Conservation (phyloP, 2,888 invertebrate species). For the Noctua fimbriata region DNA sequence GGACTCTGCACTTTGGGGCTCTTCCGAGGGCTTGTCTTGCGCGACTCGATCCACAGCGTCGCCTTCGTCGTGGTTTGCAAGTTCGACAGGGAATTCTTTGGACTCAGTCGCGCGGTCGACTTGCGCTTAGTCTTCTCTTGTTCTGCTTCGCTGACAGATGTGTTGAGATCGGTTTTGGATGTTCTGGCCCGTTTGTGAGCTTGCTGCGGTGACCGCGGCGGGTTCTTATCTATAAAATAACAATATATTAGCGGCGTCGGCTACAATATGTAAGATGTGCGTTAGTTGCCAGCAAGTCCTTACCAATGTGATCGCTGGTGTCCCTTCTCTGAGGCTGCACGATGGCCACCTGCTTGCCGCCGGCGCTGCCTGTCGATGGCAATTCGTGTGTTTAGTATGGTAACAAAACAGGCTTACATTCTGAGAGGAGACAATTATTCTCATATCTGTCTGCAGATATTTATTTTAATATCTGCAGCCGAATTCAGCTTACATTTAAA, state of each 20-base stretch:
- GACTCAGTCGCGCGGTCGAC: constrained; percentile 40
- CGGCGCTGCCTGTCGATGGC: constrained; percentile 67
- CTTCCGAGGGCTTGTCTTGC: constrained; percentile 71
- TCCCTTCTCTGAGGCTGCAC: constrained; percentile 86
- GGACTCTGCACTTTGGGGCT: no score
- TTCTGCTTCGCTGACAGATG: constrained; percentile 45
- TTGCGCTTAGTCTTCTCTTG: constrained; percentile 53
- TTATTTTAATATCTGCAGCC: background rate
- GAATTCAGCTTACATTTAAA: background rate
- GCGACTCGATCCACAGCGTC: constrained; percentile 82
- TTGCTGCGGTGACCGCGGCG: constrained; percentile 34
- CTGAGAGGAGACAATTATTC: background rate
- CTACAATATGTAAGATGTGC: background rate
- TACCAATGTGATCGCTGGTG: constrained; percentile 74
- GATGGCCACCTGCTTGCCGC: constrained; percentile 86
- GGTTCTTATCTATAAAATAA: constrained; percentile 32
- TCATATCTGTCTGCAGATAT: background rate
- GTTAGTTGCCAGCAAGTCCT: constrained; percentile 39
- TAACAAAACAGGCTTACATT: background rate
- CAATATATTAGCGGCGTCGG: background rate
- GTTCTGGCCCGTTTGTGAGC: constrained; percentile 51
- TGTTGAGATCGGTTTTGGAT: constrained; percentile 55
- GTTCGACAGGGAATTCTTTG: constrained; percentile 25
- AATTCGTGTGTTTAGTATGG: constrained; percentile 3
- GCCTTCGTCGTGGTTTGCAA: constrained; percentile 77